Evolutionary conservation across 2,113 vertebrate species (phyloP), one percentile per base, ranked within the genome.

Genomic region (Anarrhichthys ocellatus): DNA sequence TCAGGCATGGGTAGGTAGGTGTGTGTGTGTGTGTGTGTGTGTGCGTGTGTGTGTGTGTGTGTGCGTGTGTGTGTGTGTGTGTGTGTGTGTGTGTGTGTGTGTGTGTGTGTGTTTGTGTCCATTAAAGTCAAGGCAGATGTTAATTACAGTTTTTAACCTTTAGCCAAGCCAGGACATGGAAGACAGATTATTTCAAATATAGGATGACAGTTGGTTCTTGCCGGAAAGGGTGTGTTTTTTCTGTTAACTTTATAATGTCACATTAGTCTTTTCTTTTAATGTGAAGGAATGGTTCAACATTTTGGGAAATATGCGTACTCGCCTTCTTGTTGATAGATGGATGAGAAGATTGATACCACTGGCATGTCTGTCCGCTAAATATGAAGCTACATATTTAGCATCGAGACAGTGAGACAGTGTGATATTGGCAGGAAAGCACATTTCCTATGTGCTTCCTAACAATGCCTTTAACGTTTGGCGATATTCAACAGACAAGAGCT

Each of bases 61-160:
- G 29, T 29, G 29, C 2, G 29, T 29, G 29, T 29, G 32, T 65
- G 68, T 48, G 38, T 69, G 20, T n/a, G 65, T 44, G 64, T 44
- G 64, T 24, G n/a, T n/a, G n/a, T n/a, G n/a, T n/a, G n/a, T n/a
- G n/a, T 48, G 29, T 29, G 29, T 29, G 29, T 29, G 29, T 29
- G 29, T 29, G 29, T 29, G 29, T 29, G 29, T 29, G 29, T 29
- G 29, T 29, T 40, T 65, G 68, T 48, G 38, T 69, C 56, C 48
- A 40, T 3, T 58, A 9, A 76, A 80, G 68, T 66, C 44, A 34
- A 67, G 13, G 65, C 32, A 69, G 73, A 78, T 8, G 27, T 64
- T 81, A 63, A 80, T 80, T n/a, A 67, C n/a, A 73, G 44, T 18
- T 7, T 50, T 44, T 58, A 69, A 78, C 54, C 24, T 77, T 58